These are phyloP conservation scores for Epirrhoe tristata DNA, from an alignment of 2,888 invertebrate genomes.

Conservation along the genomic window DNA sequence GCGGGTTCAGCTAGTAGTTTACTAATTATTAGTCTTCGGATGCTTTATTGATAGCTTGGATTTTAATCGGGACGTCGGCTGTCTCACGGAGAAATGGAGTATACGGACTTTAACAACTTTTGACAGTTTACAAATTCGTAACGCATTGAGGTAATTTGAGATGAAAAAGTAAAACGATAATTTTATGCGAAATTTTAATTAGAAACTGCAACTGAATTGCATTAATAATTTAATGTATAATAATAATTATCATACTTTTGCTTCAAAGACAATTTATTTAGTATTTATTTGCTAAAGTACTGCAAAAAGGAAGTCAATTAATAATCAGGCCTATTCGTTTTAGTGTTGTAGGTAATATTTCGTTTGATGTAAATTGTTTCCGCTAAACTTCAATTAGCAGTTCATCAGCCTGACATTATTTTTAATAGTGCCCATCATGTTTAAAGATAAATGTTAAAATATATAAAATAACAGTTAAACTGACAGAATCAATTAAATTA, in stretches of 20 bases:
- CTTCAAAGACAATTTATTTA: not conserved
- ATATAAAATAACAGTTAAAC: slow-evolving; percentile 2
- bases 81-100: slow-evolving; percentile 35
- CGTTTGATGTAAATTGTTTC: slow-evolving; percentile 21
- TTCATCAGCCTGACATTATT: slow-evolving; percentile 20
- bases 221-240: not conserved
- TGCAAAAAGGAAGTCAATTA: not conserved
- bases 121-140: slow-evolving; percentile 33
- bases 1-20: too few relatives aligned
- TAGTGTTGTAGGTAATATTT: slow-evolving; percentile 7
- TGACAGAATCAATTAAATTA: slow-evolving; percentile 3
- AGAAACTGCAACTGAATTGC: slow-evolving; percentile 12
- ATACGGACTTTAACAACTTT: slow-evolving; percentile 39
- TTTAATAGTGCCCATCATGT: slow-evolving; percentile 29
- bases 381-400: slow-evolving; percentile 20
- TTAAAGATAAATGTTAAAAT: slow-evolving; percentile 6
- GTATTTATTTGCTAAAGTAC: not conserved
- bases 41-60: slow-evolving; percentile 53
- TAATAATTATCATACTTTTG: not conserved
- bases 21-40: slow-evolving; percentile 20
- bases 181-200: slow-evolving; percentile 24
- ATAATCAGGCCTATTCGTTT: slow-evolving; percentile 6
- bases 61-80: slow-evolving; percentile 43
- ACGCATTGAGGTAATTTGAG: slow-evolving; percentile 19
- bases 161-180: slow-evolving; percentile 17